phyloP scores from a whole-genome alignment of 1,140 invertebrate species.

The Acyrthosiphon pisum region DNA sequence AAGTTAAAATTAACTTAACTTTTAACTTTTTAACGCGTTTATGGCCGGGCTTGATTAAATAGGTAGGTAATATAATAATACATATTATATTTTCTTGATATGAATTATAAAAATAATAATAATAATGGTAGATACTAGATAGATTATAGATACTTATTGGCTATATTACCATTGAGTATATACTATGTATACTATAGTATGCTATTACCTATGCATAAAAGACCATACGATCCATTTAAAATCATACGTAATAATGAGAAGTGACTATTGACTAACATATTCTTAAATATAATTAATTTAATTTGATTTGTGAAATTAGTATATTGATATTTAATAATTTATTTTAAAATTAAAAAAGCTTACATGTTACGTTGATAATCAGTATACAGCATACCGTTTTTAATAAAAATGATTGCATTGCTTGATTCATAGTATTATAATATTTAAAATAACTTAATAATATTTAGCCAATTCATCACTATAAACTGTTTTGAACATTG shows the following conservation, averaged over 20 bases:
- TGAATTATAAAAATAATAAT: neutral
- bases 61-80: too few relatives aligned
- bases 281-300: neutral
- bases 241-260: neutral
- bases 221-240: neutral
- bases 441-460: neutral
- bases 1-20: too few relatives aligned
- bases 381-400: neutral
- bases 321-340: neutral
- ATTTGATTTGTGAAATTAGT: too few relatives aligned
- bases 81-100: neutral
- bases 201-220: neutral
- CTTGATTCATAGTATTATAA: neutral
- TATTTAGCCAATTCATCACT: neutral
- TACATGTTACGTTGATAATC: constrained; percentile 19
- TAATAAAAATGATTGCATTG: constrained; percentile 12
- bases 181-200: too few relatives aligned
- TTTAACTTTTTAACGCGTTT: too few relatives aligned
- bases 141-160: too few relatives aligned
- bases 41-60: too few relatives aligned
- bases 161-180: too few relatives aligned
- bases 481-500: neutral
- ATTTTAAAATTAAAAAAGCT: neutral
- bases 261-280: neutral
- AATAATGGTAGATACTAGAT: neutral